Conservation (phyloP, 2,797 vertebrate genomes). For the Odontamblyopus lacepedii region DNA sequence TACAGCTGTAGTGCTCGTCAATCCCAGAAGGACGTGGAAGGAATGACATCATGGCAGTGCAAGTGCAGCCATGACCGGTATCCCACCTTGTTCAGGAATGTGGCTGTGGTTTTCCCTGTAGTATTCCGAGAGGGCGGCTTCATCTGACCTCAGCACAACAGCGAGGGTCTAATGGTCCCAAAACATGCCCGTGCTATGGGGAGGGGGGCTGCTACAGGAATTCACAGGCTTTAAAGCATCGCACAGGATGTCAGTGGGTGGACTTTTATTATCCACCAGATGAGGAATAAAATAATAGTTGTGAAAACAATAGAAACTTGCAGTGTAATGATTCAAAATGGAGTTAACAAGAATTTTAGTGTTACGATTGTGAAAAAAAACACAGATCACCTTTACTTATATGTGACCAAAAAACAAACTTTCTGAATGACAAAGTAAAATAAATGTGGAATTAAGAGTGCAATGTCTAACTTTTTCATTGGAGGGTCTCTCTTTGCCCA, state of each 20-base stretch:
- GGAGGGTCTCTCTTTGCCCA: too few species aligned
- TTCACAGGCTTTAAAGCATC: neutral
- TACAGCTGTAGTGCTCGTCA: neutral
- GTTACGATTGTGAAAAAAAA: too few species aligned
- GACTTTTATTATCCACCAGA: too few species aligned
- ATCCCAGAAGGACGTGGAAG: neutral
- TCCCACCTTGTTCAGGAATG: conserved; percentile 1
- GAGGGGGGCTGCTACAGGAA: neutral
- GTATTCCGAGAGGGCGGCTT: conserved; percentile 12
- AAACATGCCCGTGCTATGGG: conserved; percentile 14
- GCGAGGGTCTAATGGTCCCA: neutral
- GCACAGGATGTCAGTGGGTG: neutral
- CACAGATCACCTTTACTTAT: too few species aligned
- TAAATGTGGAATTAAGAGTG: too few species aligned
- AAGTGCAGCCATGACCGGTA: neutral
- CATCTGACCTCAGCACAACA: conserved; percentile 4
- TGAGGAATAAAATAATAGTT: too few species aligned
- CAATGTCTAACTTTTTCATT: too few species aligned
- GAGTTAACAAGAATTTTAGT: too few species aligned
- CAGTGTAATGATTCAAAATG: too few species aligned
- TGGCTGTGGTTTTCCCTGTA: neutral
- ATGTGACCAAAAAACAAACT: too few species aligned
- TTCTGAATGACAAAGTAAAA: too few species aligned
- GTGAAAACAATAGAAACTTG: too few species aligned
- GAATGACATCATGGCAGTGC: neutral